Conservation (phyloP, 2,888 invertebrate genomes). For the Tetranychus truncatus region DNA sequence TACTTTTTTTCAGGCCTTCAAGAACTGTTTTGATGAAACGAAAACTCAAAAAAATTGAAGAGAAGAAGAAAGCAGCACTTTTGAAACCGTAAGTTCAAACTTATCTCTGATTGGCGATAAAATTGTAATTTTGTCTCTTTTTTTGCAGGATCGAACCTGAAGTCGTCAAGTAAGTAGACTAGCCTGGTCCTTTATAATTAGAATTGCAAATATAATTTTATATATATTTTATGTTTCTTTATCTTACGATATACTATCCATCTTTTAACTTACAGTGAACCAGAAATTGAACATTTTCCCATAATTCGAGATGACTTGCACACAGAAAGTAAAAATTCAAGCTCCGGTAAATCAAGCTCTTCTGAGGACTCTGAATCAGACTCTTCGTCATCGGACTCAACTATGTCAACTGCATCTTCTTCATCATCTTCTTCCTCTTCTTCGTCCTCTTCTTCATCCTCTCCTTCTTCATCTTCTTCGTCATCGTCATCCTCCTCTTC, state of each 20-base stretch:
- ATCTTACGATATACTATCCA: no score
- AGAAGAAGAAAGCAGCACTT: slow-evolving; percentile 26
- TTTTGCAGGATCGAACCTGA: no score
- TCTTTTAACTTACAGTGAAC: no score
- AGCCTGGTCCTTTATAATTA: no score
- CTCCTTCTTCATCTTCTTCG: not conserved
- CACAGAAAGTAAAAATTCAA: not conserved
- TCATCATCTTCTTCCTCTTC: not conserved
- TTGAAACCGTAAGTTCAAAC: not conserved
- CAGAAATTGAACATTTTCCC: no score
- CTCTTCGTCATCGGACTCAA: not conserved
- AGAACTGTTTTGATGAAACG: slow-evolving; percentile 61
- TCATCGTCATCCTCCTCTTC: not conserved
- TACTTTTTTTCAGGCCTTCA: slow-evolving; percentile 39
- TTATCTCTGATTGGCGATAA: no score
- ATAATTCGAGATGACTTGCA: no score
- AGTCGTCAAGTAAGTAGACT: no score
- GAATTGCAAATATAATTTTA: no score
- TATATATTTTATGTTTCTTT: no score
- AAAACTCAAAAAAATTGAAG: slow-evolving; percentile 40
- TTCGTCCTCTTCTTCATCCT: not conserved
- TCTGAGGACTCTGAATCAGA: not conserved
- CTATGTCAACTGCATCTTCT: not conserved
- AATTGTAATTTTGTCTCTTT: no score
- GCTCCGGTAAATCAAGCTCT: not conserved